Conservation (phyloP, 2,797 vertebrate species). For the Corythornis leucogaster region DNA sequence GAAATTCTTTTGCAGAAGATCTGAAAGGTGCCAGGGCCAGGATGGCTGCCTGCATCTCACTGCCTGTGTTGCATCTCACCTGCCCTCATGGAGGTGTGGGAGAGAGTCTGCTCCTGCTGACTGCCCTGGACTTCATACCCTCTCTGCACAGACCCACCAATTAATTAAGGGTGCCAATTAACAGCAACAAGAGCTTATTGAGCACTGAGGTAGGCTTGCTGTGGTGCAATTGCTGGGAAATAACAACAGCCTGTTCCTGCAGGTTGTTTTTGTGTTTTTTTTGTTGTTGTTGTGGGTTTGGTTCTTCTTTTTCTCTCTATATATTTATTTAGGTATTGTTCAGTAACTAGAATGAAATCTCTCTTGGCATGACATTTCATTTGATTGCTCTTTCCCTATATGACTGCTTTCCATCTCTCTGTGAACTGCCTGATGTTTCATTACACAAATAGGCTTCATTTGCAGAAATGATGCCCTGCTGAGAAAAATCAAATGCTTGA, state of each 20-base stretch:
- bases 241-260: constrained; percentile 30
- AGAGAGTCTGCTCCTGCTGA: background rate
- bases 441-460: constrained; percentile 54
- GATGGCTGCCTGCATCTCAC: background rate
- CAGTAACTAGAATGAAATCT: constrained; percentile 28
- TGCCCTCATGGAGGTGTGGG: background rate
- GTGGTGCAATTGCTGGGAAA: constrained; percentile 36
- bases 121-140: background rate
- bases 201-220: background rate
- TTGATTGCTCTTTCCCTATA: constrained; percentile 14
- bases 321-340: background rate
- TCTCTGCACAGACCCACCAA: accelerated
- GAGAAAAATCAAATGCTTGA: constrained; percentile 56
- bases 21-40: accelerated
- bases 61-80: background rate
- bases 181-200: background rate
- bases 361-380: background rate
- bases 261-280: background rate
- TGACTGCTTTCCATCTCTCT: constrained; percentile 7
- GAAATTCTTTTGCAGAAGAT: background rate
- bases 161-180: background rate
- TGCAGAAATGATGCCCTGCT: constrained; percentile 33
- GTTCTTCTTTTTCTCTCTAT: accelerated
- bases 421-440: constrained; percentile 48
- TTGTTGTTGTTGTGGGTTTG: background rate